Percentiles rank a stretch among this genome's conserved stretches.
Conservation (phyloP, 2,113 vertebrate genomes). For the Oreamnos americanus region DNA sequence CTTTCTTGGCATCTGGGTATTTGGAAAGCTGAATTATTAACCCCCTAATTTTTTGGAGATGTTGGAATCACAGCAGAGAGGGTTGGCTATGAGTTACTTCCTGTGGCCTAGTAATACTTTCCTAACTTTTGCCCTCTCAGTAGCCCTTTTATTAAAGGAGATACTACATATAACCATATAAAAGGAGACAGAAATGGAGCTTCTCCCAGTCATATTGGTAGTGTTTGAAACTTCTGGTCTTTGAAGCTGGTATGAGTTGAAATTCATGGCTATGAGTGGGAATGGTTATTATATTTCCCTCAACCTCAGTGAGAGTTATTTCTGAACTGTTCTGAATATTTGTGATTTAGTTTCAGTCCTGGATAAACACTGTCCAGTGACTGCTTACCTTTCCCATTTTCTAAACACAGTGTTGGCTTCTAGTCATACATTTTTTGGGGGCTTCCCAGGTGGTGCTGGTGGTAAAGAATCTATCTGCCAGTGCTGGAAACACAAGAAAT, state of each 20-base stretch:
- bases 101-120: neutral
- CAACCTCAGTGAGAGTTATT: neutral
- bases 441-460: neutral
- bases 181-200: neutral
- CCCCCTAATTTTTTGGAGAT: neutral
- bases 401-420: neutral
- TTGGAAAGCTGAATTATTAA: constrained; percentile 9
- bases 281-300: neutral
- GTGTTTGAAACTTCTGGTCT: neutral
- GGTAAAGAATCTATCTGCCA: neutral
- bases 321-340: neutral
- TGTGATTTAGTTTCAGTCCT: neutral
- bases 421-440: neutral
- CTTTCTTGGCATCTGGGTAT: neutral
- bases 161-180: neutral
- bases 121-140: neutral
- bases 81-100: neutral
- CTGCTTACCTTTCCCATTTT: neutral
- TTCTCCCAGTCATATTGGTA: neutral
- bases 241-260: neutral
- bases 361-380: neutral
- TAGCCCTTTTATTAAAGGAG: neutral
- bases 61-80: neutral
- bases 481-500: neutral
- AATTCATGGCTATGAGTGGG: neutral